Evolutionary conservation across 2,888 invertebrate species (phyloP).

Genomic region (Brachypalpus laphriformis): DNA sequence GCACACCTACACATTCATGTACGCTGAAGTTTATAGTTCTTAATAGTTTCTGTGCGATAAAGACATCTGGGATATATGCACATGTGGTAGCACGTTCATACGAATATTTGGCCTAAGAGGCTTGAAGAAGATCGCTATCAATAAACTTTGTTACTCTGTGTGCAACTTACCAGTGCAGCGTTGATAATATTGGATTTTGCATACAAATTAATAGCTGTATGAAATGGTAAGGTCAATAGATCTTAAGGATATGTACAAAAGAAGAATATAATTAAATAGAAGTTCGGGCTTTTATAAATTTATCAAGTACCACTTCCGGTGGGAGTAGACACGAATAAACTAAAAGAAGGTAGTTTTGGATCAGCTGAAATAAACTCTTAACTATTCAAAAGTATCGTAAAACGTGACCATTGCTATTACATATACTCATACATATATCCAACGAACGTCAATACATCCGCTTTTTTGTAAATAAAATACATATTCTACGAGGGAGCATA

Average conservation of each 20-base stretch:
- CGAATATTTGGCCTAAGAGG: conserved; percentile 36
- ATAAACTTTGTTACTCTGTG: conserved; percentile 44
- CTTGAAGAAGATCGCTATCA: conserved; percentile 56
- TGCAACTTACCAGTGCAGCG: conserved; percentile 20
- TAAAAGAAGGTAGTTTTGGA: too few relatives aligned
- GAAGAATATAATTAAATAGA: too few relatives aligned
- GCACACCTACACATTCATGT: conserved; percentile 15
- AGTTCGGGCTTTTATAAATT: too few relatives aligned
- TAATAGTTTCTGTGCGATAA: conserved; percentile 61
- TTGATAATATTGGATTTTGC: conserved; percentile 44
- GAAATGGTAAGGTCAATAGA: neutral
- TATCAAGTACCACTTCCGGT: too few relatives aligned
- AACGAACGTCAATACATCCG: too few relatives aligned
- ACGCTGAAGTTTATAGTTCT: conserved; percentile 64
- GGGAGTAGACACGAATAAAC: too few relatives aligned
- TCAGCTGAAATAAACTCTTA: too few relatives aligned
- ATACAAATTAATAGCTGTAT: conserved; percentile 31
- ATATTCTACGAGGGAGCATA: too few relatives aligned
- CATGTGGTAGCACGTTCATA: neutral
- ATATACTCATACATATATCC: too few relatives aligned
- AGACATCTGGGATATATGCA: conserved; percentile 45
- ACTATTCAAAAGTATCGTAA: too few relatives aligned
- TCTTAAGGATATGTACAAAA: neutral
- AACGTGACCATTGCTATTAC: too few relatives aligned
- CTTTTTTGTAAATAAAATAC: too few relatives aligned